These are phyloP conservation scores for Trinectes maculatus DNA, from an alignment of 2,113 vertebrate genomes.

Conservation along the genomic window DNA sequence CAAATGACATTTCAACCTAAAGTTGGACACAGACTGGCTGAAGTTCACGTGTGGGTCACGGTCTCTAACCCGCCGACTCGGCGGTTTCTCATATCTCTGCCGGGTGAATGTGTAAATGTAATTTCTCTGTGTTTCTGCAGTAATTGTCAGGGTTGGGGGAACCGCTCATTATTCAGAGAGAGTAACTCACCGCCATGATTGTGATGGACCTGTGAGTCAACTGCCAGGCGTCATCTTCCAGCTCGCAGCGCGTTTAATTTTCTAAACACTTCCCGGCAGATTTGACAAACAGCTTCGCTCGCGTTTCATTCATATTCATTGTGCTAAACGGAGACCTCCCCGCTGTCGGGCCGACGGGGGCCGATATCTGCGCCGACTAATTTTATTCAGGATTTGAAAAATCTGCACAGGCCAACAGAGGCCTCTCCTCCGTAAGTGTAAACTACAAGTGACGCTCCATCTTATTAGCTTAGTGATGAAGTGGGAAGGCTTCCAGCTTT, in stretches of 20 bases:
- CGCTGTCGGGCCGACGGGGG: neutral
- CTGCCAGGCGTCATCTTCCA: constrained; percentile 9
- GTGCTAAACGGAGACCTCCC: neutral
- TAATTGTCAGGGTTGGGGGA: neutral
- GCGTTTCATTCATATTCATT: constrained; percentile 13
- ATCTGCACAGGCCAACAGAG: constrained; percentile 9
- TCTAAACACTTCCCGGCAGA: constrained; percentile 19
- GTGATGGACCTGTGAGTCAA: constrained; percentile 13
- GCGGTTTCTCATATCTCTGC: neutral
- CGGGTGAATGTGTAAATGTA: neutral
- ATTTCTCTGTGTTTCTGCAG: neutral
- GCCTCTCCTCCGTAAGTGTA: constrained; percentile 1
- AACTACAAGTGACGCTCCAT: constrained; percentile 13
- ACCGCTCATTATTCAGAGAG: neutral
- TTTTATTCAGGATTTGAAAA: constrained; percentile 29
- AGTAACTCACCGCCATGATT: neutral
- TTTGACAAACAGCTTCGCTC: constrained; percentile 23
- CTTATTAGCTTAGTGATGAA: neutral
- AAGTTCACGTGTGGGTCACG: neutral
- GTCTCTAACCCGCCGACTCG: neutral
- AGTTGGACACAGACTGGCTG: constrained; percentile 7
- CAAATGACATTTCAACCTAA: constrained; percentile 32
- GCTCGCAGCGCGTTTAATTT: constrained; percentile 13
- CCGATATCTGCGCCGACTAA: constrained; percentile 11
- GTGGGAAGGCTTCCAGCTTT: constrained; percentile 18